Conservation (phyloP, 1,140 invertebrate genomes). For the Parapsyche elsis region DNA sequence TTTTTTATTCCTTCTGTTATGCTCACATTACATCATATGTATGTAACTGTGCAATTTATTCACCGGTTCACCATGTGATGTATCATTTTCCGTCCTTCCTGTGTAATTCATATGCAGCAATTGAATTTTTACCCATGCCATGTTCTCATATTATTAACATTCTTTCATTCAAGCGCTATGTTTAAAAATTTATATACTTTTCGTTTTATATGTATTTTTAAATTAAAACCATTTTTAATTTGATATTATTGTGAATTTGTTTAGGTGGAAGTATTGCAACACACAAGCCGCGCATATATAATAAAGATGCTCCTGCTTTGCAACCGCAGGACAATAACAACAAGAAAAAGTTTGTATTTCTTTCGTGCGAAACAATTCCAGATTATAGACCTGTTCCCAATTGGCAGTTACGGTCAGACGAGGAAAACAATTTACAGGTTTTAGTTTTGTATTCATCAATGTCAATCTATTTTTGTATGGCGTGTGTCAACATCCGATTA, state of each 20-base stretch:
- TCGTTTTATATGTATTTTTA: neutral
- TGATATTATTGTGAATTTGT: slow-evolving; percentile 33
- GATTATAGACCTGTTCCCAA: slow-evolving; percentile 79
- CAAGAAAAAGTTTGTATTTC: slow-evolving; percentile 85
- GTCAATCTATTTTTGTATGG: slow-evolving; percentile 19
- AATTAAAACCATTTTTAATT: neutral
- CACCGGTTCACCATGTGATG: too few species aligned
- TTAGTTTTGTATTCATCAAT: neutral
- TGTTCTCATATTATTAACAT: too few species aligned
- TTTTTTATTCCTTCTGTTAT: too few species aligned
- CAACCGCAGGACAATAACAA: slow-evolving; percentile 77
- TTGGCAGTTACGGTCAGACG: slow-evolving; percentile 57
- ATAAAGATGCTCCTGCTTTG: slow-evolving; percentile 66
- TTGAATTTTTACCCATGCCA: neutral
- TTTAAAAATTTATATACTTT: neutral
- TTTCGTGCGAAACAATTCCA: slow-evolving; percentile 83
- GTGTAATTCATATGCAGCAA: too few species aligned
- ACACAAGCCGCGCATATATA: slow-evolving; percentile 76
- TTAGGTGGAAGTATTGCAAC: slow-evolving; percentile 76
- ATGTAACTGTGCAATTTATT: neutral
- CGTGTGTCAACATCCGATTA: neutral
- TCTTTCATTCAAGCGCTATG: too few species aligned
- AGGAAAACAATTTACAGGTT: slow-evolving; percentile 60
- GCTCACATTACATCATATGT: too few species aligned
- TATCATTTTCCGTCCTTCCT: too few species aligned